A percentile compares a stretch with the other conserved stretches of the same genome.
Conservation (phyloP, 2,888 invertebrate genomes). For the Himalopsyche anomala region DNA sequence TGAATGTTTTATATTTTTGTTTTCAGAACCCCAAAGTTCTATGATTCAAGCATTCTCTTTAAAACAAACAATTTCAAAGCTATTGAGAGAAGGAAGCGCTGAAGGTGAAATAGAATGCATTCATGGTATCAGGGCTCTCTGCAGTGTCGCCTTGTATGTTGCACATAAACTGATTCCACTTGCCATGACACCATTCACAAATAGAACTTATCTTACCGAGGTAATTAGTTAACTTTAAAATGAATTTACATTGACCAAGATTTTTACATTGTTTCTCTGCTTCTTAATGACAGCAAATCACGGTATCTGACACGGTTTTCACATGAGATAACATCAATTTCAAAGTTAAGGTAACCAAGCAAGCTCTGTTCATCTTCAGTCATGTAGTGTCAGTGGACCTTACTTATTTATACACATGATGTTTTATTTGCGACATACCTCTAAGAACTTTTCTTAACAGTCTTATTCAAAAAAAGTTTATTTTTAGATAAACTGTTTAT, state of each 20-base stretch:
- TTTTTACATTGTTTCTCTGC: too few relatives aligned
- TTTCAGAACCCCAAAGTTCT: constrained; percentile 51
- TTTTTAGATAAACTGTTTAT: too few relatives aligned
- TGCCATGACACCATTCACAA: constrained; percentile 80
- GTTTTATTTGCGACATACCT: too few relatives aligned
- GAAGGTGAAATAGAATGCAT: constrained; percentile 81
- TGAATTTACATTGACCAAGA: not conserved
- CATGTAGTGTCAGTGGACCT: too few relatives aligned
- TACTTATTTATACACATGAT: too few relatives aligned
- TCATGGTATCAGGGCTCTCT: constrained; percentile 82
- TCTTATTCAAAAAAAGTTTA: too few relatives aligned
- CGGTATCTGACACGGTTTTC: too few relatives aligned
- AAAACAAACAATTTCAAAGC: constrained; percentile 78
- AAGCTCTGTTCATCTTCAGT: not conserved
- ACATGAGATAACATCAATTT: not conserved
- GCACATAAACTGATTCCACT: constrained; percentile 82
- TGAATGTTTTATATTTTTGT: not conserved
- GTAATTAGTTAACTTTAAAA: constrained; percentile 68
- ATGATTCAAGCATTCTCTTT: constrained; percentile 78
- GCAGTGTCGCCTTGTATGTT: constrained; percentile 80
- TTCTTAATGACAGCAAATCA: too few relatives aligned
- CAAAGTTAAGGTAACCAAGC: not conserved
- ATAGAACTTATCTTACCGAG: constrained; percentile 79
- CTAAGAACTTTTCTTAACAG: too few relatives aligned
- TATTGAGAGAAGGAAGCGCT: constrained; percentile 75